Evolutionary conservation across 2,797 vertebrate genomes (phyloP), one percentile per base, ranked within the genome.

Genomic region (Leptodon cayanensis): DNA sequence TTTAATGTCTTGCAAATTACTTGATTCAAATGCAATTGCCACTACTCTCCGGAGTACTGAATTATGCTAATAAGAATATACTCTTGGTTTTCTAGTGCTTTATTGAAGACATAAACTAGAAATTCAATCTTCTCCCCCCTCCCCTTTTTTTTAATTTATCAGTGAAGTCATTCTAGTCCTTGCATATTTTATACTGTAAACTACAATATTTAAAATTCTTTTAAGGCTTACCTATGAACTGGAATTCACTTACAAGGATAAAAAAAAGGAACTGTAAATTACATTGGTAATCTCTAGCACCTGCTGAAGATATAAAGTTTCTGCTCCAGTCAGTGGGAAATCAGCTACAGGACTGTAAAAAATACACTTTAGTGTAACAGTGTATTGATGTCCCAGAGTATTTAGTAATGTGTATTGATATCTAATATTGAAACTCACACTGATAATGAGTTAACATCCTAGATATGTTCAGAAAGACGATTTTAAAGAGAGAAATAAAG

Each of bases 301-400:
- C 71, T 78, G 46, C 28, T 70, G 29, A 90, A 82, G 73, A 80
- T 54, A 78, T 63, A 84, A 81, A 26, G 1, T 58, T 86, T 85
- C 21, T 70, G 9, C 29, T 65, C 20, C 52, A 92, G 86, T 61
- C 61, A 83, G 37, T 83, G 61, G 13, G 11, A 88, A 94, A 59
- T 46, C 44, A 49, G 5, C 21, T 83, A 63, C 17, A 91, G 20
- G 14, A 13, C 37, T 95, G 6, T 79, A 76, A 93, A 93, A 93
- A 87, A 33, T 59, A 14, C 40, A 83, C 29, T 92, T 50, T 31
- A 14, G 17, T 92, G 22, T 89, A 94, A 67, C 10, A 40, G 13
- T 33, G 79, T 84, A 94, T 86, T 94, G 91, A 95, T 94, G 96
- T 87, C 61, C 46, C 47, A 47, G 7, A 69, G 46, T 81, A 94